phyloP scores from a whole-genome alignment of 2,888 invertebrate species.

The Salticus scenicus region DNA sequence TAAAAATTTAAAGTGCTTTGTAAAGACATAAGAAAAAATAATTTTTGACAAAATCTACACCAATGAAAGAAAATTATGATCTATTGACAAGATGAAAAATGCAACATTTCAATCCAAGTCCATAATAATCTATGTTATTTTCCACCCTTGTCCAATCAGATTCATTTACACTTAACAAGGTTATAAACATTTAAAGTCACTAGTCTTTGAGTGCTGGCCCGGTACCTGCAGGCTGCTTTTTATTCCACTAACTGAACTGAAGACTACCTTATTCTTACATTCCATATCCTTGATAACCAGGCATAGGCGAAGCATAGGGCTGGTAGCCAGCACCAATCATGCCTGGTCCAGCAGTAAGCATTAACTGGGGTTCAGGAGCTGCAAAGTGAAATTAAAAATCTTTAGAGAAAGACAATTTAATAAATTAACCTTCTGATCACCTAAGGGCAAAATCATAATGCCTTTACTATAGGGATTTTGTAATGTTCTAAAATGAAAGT shows the following conservation, averaged over 20 bases:
- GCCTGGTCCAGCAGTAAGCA: conserved; percentile 95
- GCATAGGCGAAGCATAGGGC: conserved; percentile 76
- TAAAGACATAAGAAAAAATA: conserved; percentile 27
- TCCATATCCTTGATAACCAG: conserved; percentile 82
- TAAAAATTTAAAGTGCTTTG: conserved; percentile 54
- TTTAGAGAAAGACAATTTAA: too few relatives aligned
- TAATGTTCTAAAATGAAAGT: too few relatives aligned
- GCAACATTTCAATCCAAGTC: conserved; percentile 53
- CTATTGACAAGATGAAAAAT: conserved; percentile 65
- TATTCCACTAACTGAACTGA: conserved; percentile 57
- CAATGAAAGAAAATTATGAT: conserved; percentile 53
- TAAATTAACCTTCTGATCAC: too few relatives aligned
- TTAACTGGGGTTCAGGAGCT: conserved; percentile 91
- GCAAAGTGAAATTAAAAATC: background rate
- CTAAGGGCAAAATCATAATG: too few relatives aligned
- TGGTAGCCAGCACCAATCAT: conserved; percentile 82
- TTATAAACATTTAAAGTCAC: conserved; percentile 65
- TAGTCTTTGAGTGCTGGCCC: conserved; percentile 57
- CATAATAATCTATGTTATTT: conserved; percentile 46
- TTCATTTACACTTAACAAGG: conserved; percentile 67
- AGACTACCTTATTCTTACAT: conserved; percentile 77
- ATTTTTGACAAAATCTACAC: conserved; percentile 48
- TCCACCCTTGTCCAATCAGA: conserved; percentile 45
- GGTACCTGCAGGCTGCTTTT: conserved; percentile 66
- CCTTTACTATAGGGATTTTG: too few relatives aligned